phyloP scores from a whole-genome alignment of 2,113 vertebrate species.

The Fulica atra region DNA sequence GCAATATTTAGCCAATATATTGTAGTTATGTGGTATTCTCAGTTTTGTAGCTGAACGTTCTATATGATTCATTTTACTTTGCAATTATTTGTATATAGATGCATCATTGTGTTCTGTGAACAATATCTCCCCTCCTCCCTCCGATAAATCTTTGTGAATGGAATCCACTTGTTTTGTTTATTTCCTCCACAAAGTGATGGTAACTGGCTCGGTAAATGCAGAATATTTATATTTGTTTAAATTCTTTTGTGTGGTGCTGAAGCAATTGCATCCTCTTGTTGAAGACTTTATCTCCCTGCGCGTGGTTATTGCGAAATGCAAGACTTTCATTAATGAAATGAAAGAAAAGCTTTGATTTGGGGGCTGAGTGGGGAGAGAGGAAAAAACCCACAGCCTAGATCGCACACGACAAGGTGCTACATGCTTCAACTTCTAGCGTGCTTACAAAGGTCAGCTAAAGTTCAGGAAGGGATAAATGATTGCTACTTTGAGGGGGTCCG shows the following conservation, averaged over 20 bases:
- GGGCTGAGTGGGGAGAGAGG: not conserved
- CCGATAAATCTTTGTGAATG: conserved; percentile 50
- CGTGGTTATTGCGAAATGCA: not conserved
- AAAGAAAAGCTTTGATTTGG: not conserved
- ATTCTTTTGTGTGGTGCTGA: not conserved
- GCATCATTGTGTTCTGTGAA: conserved; percentile 10
- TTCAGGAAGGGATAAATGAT: conserved; percentile 94
- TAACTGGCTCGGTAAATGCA: conserved; percentile 36
- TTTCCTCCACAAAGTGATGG: conserved; percentile 21
- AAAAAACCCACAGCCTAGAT: not conserved
- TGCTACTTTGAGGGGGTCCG: conserved; percentile 84
- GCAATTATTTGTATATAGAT: conserved; percentile 63
- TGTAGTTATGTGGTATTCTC: not conserved
- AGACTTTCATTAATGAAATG: not conserved
- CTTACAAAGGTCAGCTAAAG: conserved; percentile 90
- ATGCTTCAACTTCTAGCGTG: conserved; percentile 79
- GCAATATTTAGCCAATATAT: conserved; percentile 34
- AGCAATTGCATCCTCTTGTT: not conserved
- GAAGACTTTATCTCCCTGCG: not conserved
- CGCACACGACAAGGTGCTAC: conserved; percentile 66
- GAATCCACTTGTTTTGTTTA: conserved; percentile 33
- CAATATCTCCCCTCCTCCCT: conserved; percentile 4
- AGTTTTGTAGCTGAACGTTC: not conserved
- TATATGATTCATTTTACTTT: conserved; percentile 19
- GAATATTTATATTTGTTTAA: conserved; percentile 35